Percentiles rank a stretch among this genome's conserved stretches.
phyloP scores from a whole-genome alignment of 2,797 vertebrate genomes.

The Sebastes reedi region DNA sequence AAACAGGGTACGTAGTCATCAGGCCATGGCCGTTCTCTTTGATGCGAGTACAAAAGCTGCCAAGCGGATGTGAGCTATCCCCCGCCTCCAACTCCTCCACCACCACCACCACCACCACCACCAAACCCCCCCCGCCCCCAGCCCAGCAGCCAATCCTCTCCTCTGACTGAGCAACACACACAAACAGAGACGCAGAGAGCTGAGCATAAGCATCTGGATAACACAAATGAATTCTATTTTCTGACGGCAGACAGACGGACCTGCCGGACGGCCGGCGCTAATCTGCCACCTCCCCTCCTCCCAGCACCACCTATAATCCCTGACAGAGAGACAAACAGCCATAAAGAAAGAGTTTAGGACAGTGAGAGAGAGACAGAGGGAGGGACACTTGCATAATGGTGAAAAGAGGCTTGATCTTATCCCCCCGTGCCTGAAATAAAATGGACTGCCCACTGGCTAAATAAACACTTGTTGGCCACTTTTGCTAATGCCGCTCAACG shows the following conservation, averaged over 20 bases:
- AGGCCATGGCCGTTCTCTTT: constrained; percentile 63
- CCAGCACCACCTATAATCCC: constrained; percentile 71
- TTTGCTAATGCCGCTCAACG: constrained; percentile 62
- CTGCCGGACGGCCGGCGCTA: constrained; percentile 64
- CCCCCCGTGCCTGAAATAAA: constrained; percentile 46
- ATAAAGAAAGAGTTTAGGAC: constrained; percentile 11
- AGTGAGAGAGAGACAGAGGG: constrained; percentile 14
- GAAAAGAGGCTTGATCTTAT: constrained; percentile 63
- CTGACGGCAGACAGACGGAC: constrained; percentile 79
- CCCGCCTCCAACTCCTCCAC: constrained; percentile 11
- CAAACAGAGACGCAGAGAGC: constrained; percentile 42
- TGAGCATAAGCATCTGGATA: constrained; percentile 81
- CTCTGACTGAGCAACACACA: constrained; percentile 56
- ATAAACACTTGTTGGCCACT: constrained; percentile 72
- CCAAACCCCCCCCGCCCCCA: neutral
- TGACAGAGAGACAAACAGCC: constrained; percentile 38
- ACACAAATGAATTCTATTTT: constrained; percentile 83
- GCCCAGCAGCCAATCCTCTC: constrained; percentile 57
- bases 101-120: constrained; percentile 1
- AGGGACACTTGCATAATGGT: constrained; percentile 40
- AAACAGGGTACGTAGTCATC: constrained; percentile 50
- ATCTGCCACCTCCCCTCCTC: constrained; percentile 65
- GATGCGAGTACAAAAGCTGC: constrained; percentile 73
- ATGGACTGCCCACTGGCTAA: constrained; percentile 45
- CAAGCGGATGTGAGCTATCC: constrained; percentile 64